Evolutionary conservation across 1,140 invertebrate genomes (phyloP), one percentile per base, ranked within the genome.

Genomic region (Achatina immaculata): DNA sequence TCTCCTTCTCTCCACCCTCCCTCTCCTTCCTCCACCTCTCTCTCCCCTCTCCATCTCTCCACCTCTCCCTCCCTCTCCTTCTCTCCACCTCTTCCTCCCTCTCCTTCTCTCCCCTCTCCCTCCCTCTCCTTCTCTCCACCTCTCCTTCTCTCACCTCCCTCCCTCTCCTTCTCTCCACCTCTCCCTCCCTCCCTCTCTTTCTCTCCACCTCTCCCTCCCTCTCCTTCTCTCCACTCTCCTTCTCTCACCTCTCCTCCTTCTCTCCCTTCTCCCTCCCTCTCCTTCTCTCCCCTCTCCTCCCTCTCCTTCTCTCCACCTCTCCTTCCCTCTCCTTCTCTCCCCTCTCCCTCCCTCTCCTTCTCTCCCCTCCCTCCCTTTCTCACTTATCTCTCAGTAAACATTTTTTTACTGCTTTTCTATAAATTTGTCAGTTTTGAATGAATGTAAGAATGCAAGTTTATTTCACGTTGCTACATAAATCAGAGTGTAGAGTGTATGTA

Each of bases 361-460:
- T 73, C 55, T 68, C 28, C 72, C 68, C 40, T 45, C 45, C 66
- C 78, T 51, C 31, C 71, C 55, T 76, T 68, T 19, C 58, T 28
- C 45, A 4, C 42, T 42, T 34, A 34, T 45, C 55, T 69, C 45
- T 68, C 45, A 51, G 58, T 69, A 31, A 58, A 38, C 65, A 38
- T 58, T 31, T 77, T 78, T 66, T 51, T 77, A 34, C 62, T 2
- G 42, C 78, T 72, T 62, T 45, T 62, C 69, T 62, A 71, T 66
- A n/a, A n/a, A n/a, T n/a, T n/a, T n/a, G n/a, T n/a, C n/a, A n/a
- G n/a, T n/a, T n/a, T n/a, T n/a, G n/a, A n/a, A n/a, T n/a, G n/a
- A n/a, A n/a, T n/a, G n/a, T n/a, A n/a, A n/a, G n/a, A n/a, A n/a
- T n/a, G n/a, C n/a, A n/a, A n/a, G n/a, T n/a, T n/a, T n/a, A n/a